These are phyloP conservation scores for Grammomys dolichurus DNA, from an alignment of 2,113 vertebrate species.

Conservation along the genomic window DNA sequence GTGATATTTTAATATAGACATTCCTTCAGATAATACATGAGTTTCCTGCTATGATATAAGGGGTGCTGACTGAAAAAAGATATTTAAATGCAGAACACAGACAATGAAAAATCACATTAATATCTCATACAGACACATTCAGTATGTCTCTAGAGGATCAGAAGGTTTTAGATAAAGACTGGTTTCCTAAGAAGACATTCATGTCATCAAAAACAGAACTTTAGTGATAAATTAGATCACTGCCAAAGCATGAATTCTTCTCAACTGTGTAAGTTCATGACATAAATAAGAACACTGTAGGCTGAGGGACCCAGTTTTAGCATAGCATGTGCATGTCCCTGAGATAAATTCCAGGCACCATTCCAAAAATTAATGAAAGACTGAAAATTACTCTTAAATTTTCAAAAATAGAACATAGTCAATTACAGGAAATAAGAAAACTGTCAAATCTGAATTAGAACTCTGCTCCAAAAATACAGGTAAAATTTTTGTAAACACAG, in stretches of 20 bases:
- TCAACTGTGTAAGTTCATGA: constrained; percentile 40
- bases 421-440: constrained; percentile 3
- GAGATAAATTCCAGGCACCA: background rate
- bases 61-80: background rate
- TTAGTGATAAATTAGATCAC: constrained; percentile 29
- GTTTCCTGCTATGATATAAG: background rate
- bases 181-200: constrained; percentile 46
- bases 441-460: constrained; percentile 52
- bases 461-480: constrained; percentile 5
- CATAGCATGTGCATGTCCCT: background rate
- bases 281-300: constrained; percentile 46
- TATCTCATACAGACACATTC: background rate
- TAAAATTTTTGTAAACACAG: constrained; percentile 61
- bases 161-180: background rate
- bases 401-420: constrained; percentile 50
- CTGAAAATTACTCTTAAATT: constrained; percentile 52
- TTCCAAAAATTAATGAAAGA: constrained; percentile 58
- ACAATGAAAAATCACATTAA: constrained; percentile 22
- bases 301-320: background rate
- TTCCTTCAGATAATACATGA: constrained; percentile 35
- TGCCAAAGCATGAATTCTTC: constrained; percentile 69
- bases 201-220: constrained; percentile 24
- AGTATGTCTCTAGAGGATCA: background rate
- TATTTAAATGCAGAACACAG: constrained; percentile 32
- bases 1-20: background rate